Evolutionary conservation across 2,888 invertebrate genomes (phyloP).

Genomic region (Therioaphis trifolii): DNA sequence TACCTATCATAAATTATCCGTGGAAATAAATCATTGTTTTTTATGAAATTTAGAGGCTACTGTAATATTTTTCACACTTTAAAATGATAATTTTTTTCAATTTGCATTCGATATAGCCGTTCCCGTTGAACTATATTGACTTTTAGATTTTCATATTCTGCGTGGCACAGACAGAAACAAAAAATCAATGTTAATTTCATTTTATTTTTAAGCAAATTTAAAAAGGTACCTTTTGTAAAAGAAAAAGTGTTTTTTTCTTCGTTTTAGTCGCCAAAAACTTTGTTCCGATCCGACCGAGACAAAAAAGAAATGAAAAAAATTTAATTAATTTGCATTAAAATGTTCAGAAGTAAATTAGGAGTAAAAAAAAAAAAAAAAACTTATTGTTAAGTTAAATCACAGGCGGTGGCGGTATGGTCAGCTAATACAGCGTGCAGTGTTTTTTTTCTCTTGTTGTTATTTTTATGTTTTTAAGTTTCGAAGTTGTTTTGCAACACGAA

Average conservation of each 20-base stretch:
- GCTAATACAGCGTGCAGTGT: not conserved
- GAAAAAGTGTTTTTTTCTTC: too few species aligned
- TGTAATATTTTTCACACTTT: conserved; percentile 11
- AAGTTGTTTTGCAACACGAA: conserved; percentile 1
- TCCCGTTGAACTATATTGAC: not conserved
- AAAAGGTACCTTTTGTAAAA: not conserved
- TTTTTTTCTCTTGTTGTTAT: not conserved
- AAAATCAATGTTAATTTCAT: conserved; percentile 28
- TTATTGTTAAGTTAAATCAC: conserved; percentile 20
- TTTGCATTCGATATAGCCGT: conserved; percentile 1
- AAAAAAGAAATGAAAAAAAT: not conserved
- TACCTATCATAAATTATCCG: not conserved
- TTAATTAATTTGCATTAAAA: not conserved
- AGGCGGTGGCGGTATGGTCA: not conserved
- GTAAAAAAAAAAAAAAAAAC: not conserved
- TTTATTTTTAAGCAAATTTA: not conserved
- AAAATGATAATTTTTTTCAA: conserved; percentile 39
- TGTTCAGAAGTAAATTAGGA: not conserved
- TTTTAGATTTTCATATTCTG: conserved; percentile 14
- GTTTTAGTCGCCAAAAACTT: conserved; percentile 1
- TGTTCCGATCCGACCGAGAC: too few species aligned
- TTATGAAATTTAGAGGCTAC: not conserved
- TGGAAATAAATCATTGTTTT: conserved; percentile 15
- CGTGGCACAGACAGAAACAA: not conserved
- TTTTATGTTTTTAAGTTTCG: not conserved